phyloP scores from a whole-genome alignment of 2,888 invertebrate genomes.

The Chrysodeixis includens region DNA sequence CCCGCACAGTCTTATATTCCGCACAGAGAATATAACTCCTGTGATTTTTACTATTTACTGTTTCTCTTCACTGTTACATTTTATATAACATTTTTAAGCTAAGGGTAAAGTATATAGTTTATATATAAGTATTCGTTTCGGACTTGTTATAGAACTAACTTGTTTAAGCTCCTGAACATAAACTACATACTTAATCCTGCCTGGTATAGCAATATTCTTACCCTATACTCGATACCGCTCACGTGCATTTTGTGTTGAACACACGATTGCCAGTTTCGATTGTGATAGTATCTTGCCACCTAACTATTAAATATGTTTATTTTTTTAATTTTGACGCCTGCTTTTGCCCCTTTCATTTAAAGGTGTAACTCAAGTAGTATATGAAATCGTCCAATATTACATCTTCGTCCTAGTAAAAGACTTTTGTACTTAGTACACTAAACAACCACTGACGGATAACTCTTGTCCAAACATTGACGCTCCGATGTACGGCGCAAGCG shows the following conservation, averaged over 20 bases:
- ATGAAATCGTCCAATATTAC: constrained; percentile 86
- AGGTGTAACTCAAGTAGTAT: constrained; percentile 70
- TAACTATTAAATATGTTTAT: constrained; percentile 62
- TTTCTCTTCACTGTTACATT: constrained; percentile 56
- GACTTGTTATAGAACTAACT: constrained; percentile 14
- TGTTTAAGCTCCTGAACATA: constrained; percentile 13
- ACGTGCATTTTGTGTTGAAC: constrained; percentile 69
- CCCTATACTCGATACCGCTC: constrained; percentile 67
- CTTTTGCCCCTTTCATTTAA: constrained; percentile 69
- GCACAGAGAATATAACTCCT: constrained; percentile 66
- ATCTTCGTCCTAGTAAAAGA: constrained; percentile 88
- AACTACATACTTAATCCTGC: constrained; percentile 34
- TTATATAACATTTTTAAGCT: constrained; percentile 55
- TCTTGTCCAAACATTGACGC: constrained; percentile 64
- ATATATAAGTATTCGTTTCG: constrained; percentile 3
- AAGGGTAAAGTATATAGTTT: constrained; percentile 37
- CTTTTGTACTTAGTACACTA: constrained; percentile 85
- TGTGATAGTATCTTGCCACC: constrained; percentile 88
- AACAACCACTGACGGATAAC: constrained; percentile 72
- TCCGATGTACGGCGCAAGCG: constrained; percentile 63
- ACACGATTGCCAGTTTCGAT: constrained; percentile 74
- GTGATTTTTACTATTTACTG: constrained; percentile 61
- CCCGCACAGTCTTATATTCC: constrained; percentile 70
- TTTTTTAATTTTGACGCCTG: constrained; percentile 72
- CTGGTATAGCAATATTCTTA: constrained; percentile 44